These are phyloP conservation scores for Pristionchus entomophagus DNA, from an alignment of 2,888 invertebrate genomes.

Conservation along the genomic window DNA sequence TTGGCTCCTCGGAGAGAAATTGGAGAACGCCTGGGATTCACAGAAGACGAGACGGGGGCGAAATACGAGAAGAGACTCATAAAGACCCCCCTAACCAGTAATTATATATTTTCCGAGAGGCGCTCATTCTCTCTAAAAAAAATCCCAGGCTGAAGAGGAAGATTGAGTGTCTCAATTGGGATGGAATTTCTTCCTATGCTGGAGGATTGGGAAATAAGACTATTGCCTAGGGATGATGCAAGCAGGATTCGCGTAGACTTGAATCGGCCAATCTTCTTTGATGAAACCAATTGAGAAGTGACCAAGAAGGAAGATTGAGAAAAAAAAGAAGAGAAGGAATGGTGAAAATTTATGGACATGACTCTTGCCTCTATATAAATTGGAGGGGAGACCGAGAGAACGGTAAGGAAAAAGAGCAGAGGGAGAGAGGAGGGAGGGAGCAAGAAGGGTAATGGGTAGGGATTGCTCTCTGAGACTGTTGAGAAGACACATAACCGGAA, in stretches of 20 bases:
- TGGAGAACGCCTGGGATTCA: neutral
- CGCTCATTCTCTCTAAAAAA: neutral
- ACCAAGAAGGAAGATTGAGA: neutral
- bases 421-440: neutral
- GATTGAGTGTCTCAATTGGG: neutral
- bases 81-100: neutral
- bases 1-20: slow-evolving; percentile 16
- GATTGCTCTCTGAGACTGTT: slow-evolving; percentile 8
- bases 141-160: too few species aligned
- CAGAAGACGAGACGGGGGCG: neutral
- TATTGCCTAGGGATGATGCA: neutral
- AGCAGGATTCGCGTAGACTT: neutral
- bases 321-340: neutral
- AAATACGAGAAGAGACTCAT: neutral
- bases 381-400: neutral
- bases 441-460: slow-evolving; percentile 30
- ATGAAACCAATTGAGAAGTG: neutral
- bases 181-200: neutral
- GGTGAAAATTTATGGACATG: neutral
- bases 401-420: neutral
- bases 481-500: slow-evolving; percentile 39
- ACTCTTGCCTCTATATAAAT: neutral
- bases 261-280: neutral
- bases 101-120: slow-evolving; percentile 32
- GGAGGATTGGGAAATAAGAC: neutral